A percentile compares a stretch with the other conserved stretches of the same genome.
Conservation (phyloP, 2,113 vertebrate species). For the Hymenochirus boettgeri region DNA sequence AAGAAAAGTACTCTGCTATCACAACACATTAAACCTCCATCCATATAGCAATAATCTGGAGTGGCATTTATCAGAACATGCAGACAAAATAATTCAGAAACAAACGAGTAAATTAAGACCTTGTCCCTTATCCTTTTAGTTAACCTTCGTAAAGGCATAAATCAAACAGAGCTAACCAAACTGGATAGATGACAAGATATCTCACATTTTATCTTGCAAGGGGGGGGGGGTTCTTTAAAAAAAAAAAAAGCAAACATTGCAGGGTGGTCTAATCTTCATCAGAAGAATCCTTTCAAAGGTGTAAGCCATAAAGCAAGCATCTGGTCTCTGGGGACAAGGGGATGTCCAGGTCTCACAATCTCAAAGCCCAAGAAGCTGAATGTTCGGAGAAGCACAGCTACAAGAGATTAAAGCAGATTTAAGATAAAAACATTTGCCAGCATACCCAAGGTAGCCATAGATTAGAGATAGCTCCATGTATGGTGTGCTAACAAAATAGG, state of each 20-base stretch:
- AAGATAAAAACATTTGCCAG: no score
- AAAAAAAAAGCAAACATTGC: slow-evolving; percentile 56
- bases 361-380: slow-evolving; percentile 99
- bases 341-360: slow-evolving; percentile 98
- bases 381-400: slow-evolving; percentile 88
- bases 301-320: slow-evolving; percentile 98
- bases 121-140: slow-evolving; percentile 27
- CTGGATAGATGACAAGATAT: slow-evolving; percentile 51
- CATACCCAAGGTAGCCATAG: no score
- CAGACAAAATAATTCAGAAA: slow-evolving; percentile 54
- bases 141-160: slow-evolving; percentile 49
- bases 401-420: no score
- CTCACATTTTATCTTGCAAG: slow-evolving; percentile 56
- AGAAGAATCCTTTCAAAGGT: slow-evolving; percentile 89
- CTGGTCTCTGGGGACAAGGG: slow-evolving; percentile 95
- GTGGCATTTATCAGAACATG: slow-evolving; percentile 76
- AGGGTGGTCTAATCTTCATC: slow-evolving; percentile 76
- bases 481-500: no score
- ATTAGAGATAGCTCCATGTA: no score
- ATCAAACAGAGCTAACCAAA: slow-evolving; percentile 43
- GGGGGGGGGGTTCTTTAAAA: slow-evolving; percentile 47
- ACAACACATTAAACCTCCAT: slow-evolving; percentile 74
- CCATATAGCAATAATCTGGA: slow-evolving; percentile 70
- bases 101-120: slow-evolving; percentile 52
- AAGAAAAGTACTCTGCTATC: slow-evolving; percentile 76